These are phyloP conservation scores for Bergia sp. DNA, from an alignment of 92 coral and sea anemone species.

Conservation along the genomic window DNA sequence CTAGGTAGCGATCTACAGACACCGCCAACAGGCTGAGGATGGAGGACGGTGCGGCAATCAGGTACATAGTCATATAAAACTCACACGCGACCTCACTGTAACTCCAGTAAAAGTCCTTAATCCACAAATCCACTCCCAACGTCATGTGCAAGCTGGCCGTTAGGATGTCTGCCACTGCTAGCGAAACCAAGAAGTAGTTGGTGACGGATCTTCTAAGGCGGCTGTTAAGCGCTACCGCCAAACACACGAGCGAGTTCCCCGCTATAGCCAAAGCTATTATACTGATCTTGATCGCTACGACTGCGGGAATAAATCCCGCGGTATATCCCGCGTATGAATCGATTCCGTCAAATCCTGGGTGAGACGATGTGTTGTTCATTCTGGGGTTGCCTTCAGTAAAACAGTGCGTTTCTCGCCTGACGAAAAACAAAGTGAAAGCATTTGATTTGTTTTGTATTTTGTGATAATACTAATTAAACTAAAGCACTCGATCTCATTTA, in stretches of 20 bases:
- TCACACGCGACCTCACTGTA: constrained; percentile 13
- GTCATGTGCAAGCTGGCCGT: constrained; percentile 27
- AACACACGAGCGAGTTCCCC: constrained; percentile 32
- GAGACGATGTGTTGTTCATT: constrained; percentile 36
- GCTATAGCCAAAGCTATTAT: constrained; percentile 17
- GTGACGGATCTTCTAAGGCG: constrained; percentile 39
- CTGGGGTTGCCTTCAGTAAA: neutral
- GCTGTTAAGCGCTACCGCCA: constrained; percentile 41
- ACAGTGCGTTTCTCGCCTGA: constrained; percentile 10
- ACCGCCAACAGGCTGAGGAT: constrained; percentile 32
- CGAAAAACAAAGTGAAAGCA: neutral
- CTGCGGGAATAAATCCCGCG: neutral
- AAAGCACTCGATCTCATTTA: neutral
- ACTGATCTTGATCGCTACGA: neutral
- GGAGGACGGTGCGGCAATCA: constrained; percentile 22
- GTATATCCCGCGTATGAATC: neutral
- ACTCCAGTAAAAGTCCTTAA: constrained; percentile 14
- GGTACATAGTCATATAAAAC: constrained; percentile 26
- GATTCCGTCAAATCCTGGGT: neutral
- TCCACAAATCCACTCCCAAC: constrained; percentile 17
- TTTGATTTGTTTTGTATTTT: neutral
- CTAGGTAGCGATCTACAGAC: constrained; percentile 37
- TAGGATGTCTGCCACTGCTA: constrained; percentile 45
- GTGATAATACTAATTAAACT: neutral
- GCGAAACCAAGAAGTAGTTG: constrained; percentile 35